Evolutionary conservation across 2,888 invertebrate species (phyloP).

Genomic region (Drosophila fungiperda): DNA sequence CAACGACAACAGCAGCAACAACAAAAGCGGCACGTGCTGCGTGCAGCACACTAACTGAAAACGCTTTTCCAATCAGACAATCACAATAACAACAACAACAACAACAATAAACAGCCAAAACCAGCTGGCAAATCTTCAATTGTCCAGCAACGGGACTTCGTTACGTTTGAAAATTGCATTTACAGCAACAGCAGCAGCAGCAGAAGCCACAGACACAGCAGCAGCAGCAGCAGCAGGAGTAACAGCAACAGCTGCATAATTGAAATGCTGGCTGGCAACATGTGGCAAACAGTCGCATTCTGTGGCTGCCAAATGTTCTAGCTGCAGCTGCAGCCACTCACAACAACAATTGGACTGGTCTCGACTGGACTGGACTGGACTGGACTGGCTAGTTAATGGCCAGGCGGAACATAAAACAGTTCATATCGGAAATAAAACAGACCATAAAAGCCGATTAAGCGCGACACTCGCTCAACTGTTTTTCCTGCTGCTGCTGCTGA

Average conservation of each 20-base stretch:
- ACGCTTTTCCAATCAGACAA: slow-evolving; percentile 72
- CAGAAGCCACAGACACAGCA: background rate
- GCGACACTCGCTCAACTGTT: slow-evolving; percentile 72
- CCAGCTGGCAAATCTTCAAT: slow-evolving; percentile 72
- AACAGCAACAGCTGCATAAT: slow-evolving; percentile 63
- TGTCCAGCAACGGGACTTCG: slow-evolving; percentile 46
- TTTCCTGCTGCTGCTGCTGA: slow-evolving; percentile 42
- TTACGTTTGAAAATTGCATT: slow-evolving; percentile 69
- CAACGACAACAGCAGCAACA: slow-evolving; percentile 29
- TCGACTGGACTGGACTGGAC: background rate
- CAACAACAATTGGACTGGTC: slow-evolving; percentile 5
- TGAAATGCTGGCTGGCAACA: slow-evolving; percentile 61
- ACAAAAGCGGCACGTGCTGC: slow-evolving; percentile 64
- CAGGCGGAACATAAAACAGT: slow-evolving; percentile 62
- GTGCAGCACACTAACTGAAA: slow-evolving; percentile 48
- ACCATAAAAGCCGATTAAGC: slow-evolving; percentile 80
- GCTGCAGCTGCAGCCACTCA: slow-evolving; percentile 30
- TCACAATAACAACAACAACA: slow-evolving; percentile 16
- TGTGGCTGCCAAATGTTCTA: slow-evolving; percentile 51
- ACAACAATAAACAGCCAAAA: slow-evolving; percentile 18
- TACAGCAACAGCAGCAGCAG: slow-evolving; percentile 15
- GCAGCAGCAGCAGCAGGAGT: slow-evolving; percentile 13
- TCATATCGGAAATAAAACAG: slow-evolving; percentile 80
- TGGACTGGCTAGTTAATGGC: slow-evolving; percentile 37
- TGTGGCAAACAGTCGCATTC: slow-evolving; percentile 39